A percentile compares a stretch with the other conserved stretches of the same genome.
Conservation (phyloP, 2,113 vertebrate genomes). For the Scalopus aquaticus region DNA sequence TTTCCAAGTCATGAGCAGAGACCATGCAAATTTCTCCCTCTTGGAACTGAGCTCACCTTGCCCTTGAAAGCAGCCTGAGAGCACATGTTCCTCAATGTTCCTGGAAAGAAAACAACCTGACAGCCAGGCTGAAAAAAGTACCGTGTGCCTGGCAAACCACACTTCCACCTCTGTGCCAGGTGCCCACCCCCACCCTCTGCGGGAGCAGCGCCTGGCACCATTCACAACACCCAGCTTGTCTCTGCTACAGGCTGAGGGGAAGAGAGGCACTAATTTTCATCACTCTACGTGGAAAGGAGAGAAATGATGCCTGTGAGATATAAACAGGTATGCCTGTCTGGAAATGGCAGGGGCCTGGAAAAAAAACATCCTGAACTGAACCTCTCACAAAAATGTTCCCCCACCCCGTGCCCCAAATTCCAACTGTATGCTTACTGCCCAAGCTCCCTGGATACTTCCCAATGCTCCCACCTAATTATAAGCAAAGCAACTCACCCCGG, state of each 20-base stretch:
- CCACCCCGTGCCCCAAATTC: background rate
- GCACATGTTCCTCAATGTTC: background rate
- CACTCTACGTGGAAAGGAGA: background rate
- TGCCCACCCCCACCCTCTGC: background rate
- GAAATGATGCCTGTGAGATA: background rate
- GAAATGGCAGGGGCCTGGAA: background rate
- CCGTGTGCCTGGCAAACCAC: background rate
- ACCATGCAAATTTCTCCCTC: background rate
- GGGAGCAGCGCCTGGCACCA: background rate
- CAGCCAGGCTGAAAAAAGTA: background rate
- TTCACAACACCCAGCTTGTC: background rate
- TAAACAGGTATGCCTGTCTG: background rate
- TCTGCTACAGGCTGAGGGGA: background rate
- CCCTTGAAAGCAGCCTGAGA: constrained; percentile 21
- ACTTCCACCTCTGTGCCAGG: background rate
- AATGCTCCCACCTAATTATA: background rate
- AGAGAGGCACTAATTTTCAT: background rate
- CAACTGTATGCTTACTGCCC: background rate
- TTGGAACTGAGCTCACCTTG: background rate
- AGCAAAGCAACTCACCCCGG: background rate
- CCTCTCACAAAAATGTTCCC: background rate
- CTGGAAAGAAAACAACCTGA: constrained; percentile 4
- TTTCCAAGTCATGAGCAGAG: background rate
- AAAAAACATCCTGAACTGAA: background rate
- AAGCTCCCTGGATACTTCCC: background rate